phyloP scores from a whole-genome alignment of 2,888 invertebrate species.

The Zonitis immaculata region DNA sequence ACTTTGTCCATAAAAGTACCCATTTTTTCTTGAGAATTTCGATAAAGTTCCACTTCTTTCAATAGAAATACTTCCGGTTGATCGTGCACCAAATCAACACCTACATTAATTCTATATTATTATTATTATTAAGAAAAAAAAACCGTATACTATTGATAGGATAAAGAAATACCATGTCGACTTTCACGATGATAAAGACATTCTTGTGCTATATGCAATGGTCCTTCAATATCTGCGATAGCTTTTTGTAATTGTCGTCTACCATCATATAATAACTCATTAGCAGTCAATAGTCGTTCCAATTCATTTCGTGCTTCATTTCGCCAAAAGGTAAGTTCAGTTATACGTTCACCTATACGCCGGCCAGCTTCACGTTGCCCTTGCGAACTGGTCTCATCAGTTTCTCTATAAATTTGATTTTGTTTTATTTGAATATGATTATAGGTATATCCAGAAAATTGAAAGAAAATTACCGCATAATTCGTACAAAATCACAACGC shows the following conservation, averaged over 20 bases:
- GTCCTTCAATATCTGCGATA: constrained; percentile 78
- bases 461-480: constrained; percentile 58
- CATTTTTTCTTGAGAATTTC: constrained; percentile 74
- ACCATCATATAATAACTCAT: constrained; percentile 64
- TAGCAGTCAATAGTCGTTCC: constrained; percentile 79
- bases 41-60: constrained; percentile 76
- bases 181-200: constrained; percentile 90
- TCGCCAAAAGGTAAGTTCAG: constrained; percentile 90
- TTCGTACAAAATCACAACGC: constrained; percentile 71
- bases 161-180: constrained; percentile 72
- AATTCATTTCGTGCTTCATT: constrained; percentile 83
- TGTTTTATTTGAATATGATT: neutral
- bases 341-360: constrained; percentile 83
- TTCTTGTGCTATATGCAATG: constrained; percentile 89
- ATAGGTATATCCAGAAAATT: too few species aligned
- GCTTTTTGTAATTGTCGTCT: constrained; percentile 69
- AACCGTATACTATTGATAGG: too few species aligned
- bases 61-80: constrained; percentile 80
- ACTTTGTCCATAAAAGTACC: constrained; percentile 68
- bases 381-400: constrained; percentile 71
- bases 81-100: constrained; percentile 88
- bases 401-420: constrained; percentile 58
- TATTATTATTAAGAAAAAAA: too few species aligned
- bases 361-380: constrained; percentile 83
- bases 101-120: constrained; percentile 44